These are phyloP conservation scores for Barnardius zonarius DNA, from an alignment of 2,113 vertebrate species.

Conservation along the genomic window DNA sequence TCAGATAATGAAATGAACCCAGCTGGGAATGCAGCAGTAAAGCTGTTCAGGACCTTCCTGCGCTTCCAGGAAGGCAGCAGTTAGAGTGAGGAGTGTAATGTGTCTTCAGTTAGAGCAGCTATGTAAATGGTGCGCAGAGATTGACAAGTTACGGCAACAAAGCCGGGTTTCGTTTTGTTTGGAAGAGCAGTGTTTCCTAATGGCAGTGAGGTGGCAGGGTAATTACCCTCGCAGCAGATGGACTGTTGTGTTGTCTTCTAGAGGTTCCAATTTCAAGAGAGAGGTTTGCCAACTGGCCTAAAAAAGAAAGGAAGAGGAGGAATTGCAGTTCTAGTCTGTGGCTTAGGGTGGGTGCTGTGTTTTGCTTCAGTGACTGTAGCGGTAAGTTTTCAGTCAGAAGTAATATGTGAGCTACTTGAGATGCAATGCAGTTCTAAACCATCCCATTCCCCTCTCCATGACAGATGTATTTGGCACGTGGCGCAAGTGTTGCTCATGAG, in stretches of 20 bases:
- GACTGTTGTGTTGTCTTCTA: background rate
- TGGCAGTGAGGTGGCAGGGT: background rate
- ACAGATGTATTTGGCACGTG: background rate
- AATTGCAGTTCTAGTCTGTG: background rate
- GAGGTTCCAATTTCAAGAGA: background rate
- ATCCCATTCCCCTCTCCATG: background rate
- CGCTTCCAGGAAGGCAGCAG: background rate
- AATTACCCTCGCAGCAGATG: background rate
- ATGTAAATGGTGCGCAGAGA: background rate
- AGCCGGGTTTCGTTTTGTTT: background rate
- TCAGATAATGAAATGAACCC: background rate
- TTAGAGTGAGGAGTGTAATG: background rate
- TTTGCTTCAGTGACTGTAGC: background rate
- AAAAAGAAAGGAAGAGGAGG: background rate
- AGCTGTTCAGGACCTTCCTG: background rate
- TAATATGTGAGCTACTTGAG: background rate
- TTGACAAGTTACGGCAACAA: background rate
- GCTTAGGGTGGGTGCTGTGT: background rate
- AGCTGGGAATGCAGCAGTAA: accelerated
- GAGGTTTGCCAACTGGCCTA: background rate
- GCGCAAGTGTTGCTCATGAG: background rate
- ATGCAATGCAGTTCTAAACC: background rate
- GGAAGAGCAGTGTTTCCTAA: background rate
- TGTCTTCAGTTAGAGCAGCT: background rate
- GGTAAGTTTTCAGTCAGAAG: background rate